Base-by-base conservation (phyloP, 2,888 invertebrate genomes). In the Sympetrum striolatum region DNA sequence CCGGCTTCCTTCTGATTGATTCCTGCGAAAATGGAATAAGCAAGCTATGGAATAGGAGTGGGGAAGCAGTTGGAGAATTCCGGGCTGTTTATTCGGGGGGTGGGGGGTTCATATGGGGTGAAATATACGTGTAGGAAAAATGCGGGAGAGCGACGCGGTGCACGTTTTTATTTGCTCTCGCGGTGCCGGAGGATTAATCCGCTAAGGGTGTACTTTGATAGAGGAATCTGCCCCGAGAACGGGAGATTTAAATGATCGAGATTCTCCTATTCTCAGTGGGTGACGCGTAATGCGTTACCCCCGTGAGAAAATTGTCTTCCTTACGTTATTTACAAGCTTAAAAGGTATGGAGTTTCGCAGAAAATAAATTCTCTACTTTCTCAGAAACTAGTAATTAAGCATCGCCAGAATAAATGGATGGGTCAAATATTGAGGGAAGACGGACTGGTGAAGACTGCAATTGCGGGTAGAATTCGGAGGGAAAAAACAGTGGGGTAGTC, bases 21-120 rank as follows among this genome's bases (percentile, higher is more conserved):
- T 86, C 86, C 86, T n/a, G 86, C 60, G 86, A 86, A 86, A 86
- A 86, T 86, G 86, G 86, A 86, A 86, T 86, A 86, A 86, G 86
- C 86, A 86, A 58, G 86, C 86, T 35, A 64, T 60, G 86, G 86
- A 86, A 37, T 37, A 22, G 86, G 86, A 82, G 53, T 12, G 31
- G 15, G 60, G 22, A n/a, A 14, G 82, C 53, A 58, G 82, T 35
- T 37, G 60, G 60, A 60, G 60, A 37, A 86, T 64, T 64, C 86
- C 60, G 86, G 86, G 64, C 60, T 86, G 86, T 86, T 86, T 86
- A 86, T 86, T 86, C 86, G 60, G 35, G 48, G 48, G 53, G 44
- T n/a, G 44, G 10, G 44, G 44, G 10, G 44, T 6, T 44, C 44
- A 10, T 44, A 44, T 8, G 44, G 25, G 31, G 14, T 8, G 73